Percentiles rank a stretch among this genome's conserved stretches.
phyloP scores from a whole-genome alignment of 2,888 invertebrate genomes.

The Pantelozetes paolii region DNA sequence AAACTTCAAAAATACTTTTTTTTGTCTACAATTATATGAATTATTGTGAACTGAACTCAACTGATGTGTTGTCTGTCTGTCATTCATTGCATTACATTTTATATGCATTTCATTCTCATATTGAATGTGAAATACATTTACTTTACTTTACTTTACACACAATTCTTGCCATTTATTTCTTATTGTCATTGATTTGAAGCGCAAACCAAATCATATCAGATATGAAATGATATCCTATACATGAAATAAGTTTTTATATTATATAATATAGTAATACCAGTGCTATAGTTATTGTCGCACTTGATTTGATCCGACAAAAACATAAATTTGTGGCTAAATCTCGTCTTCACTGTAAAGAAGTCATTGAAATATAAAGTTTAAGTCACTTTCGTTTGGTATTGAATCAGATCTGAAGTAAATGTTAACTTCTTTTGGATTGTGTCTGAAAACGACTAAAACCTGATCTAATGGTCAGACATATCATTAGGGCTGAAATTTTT shows the following conservation, averaged over 20 bases:
- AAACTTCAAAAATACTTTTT: too few species aligned
- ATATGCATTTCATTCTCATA: not conserved
- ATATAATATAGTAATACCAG: not conserved
- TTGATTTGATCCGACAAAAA: constrained; percentile 35
- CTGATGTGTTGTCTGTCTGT: not conserved
- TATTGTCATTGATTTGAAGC: constrained; percentile 5
- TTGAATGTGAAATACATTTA: not conserved
- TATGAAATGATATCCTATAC: constrained; percentile 23
- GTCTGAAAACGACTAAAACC: not conserved
- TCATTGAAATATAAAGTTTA: constrained; percentile 8
- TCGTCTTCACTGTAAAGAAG: not conserved
- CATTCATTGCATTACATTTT: not conserved
- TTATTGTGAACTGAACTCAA: too few species aligned
- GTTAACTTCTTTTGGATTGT: not conserved
- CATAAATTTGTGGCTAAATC: constrained; percentile 11
- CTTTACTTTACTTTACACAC: not conserved
- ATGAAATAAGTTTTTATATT: constrained; percentile 18
- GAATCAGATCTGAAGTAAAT: too few species aligned
- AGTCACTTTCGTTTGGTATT: not conserved
- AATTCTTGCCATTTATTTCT: not conserved
- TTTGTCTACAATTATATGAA: constrained; percentile 3
- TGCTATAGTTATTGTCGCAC: constrained; percentile 21
- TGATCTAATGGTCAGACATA: constrained; percentile 6
- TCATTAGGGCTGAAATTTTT: constrained; percentile 4
- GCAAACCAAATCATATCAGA: constrained; percentile 23